Percentiles rank a stretch among this genome's conserved stretches.
phyloP scores from a whole-genome alignment of 2,113 vertebrate species.

The Prunella fulvescens region DNA sequence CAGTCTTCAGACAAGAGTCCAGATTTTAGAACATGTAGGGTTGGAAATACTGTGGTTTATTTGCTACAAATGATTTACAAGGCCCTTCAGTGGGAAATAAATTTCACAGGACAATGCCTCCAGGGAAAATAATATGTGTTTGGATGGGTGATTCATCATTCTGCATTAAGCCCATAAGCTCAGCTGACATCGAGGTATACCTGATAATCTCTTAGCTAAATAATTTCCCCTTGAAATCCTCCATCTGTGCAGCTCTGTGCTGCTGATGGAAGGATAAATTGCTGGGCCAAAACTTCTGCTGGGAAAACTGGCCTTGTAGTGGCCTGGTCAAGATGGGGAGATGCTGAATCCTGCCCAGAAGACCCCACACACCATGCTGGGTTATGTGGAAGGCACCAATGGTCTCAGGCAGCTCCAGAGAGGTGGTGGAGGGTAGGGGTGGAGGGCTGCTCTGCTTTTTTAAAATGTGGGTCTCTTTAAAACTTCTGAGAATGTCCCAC shows the following conservation, averaged over 20 bases:
- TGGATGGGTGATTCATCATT: constrained; percentile 50
- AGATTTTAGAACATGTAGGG: neutral
- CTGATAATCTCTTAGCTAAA: constrained; percentile 58
- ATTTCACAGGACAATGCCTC: constrained; percentile 41
- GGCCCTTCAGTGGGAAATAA: constrained; percentile 37
- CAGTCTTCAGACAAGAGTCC: neutral
- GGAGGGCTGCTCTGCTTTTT: neutral
- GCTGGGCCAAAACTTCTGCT: neutral
- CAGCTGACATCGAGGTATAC: constrained; percentile 17
- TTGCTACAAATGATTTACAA: constrained; percentile 48
- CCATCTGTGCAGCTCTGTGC: constrained; percentile 22
- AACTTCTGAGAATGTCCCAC: neutral
- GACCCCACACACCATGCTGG: neutral
- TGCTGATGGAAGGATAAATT: neutral
- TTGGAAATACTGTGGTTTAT: neutral
- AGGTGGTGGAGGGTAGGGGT: neutral
- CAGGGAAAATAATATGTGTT: constrained; percentile 29
- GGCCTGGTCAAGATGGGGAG: neutral
- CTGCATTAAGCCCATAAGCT: constrained; percentile 41
- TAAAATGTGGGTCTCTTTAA: neutral
- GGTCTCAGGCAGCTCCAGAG: neutral
- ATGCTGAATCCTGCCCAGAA: neutral
- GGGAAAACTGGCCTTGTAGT: neutral
- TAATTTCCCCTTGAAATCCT: constrained; percentile 51
- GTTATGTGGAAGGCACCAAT: neutral